phyloP scores from a whole-genome alignment of 1,140 invertebrate genomes.

The Fopius arisanus region DNA sequence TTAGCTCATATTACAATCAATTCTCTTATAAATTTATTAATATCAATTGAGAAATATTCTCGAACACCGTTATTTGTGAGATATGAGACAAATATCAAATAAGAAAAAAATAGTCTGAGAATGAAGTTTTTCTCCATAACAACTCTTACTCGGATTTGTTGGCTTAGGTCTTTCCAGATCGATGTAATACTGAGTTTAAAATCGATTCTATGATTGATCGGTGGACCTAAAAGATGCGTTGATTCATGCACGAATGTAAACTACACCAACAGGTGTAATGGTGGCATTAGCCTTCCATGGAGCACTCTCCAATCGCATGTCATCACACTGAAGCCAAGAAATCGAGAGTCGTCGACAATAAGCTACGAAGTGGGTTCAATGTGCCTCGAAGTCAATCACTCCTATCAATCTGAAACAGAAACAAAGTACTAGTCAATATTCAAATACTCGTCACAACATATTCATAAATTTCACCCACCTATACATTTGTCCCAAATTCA shows the following conservation, averaged over 20 bases:
- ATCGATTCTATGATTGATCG: no score
- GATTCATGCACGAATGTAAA: not conserved
- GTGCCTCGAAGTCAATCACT: not conserved
- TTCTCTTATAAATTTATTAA: no score
- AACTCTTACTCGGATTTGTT: no score
- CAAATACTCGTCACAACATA: not conserved
- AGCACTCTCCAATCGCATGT: not conserved
- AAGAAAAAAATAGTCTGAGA: no score
- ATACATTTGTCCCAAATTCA: not conserved
- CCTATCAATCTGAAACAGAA: not conserved
- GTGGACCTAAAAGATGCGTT: no score
- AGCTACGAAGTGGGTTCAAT: not conserved
- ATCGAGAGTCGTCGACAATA: not conserved
- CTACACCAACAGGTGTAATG: not conserved
- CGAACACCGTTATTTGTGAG: no score
- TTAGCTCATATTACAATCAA: no score
- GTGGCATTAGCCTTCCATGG: not conserved
- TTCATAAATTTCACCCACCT: not conserved
- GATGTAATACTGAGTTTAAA: no score
- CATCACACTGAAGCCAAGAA: not conserved
- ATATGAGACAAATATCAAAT: no score
- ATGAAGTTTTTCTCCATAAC: no score
- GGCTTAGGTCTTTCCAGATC: no score
- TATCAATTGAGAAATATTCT: no score
- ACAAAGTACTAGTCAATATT: not conserved